Conservation (phyloP, 2,888 invertebrate species). For the Agonopterix heracliana region DNA sequence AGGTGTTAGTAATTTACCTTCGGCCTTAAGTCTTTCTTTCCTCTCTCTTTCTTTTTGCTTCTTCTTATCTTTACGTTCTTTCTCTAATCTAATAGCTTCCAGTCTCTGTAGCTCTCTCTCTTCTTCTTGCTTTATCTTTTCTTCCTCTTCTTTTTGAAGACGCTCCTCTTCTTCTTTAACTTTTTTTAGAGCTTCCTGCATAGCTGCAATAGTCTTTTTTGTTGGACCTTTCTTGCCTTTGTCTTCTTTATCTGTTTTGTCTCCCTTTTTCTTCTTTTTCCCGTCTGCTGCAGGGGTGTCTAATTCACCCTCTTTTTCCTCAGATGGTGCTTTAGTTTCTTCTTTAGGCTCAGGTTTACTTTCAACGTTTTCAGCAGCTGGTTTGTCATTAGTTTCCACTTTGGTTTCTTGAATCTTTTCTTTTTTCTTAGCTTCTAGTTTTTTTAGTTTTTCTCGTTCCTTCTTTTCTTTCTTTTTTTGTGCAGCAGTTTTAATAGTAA, state of each 20-base stretch:
- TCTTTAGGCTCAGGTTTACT: constrained; percentile 47
- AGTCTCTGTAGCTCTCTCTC: constrained; percentile 83
- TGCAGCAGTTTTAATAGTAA: constrained; percentile 86
- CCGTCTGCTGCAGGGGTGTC: constrained; percentile 51
- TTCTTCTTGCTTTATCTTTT: constrained; percentile 83
- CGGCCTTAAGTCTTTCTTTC: constrained; percentile 95
- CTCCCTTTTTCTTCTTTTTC: constrained; percentile 66
- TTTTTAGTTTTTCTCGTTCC: constrained; percentile 86
- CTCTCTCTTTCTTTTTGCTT: constrained; percentile 95
- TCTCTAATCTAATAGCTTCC: constrained; percentile 86
- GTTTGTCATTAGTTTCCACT: constrained; percentile 40
- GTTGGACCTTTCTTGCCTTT: constrained; percentile 83
- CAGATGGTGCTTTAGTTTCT: constrained; percentile 51
- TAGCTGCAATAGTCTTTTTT: constrained; percentile 90
- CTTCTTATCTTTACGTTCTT: constrained; percentile 90
- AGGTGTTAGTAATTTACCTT: constrained; percentile 94
- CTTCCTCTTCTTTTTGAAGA: constrained; percentile 84
- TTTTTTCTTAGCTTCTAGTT: constrained; percentile 80
- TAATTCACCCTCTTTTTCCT: constrained; percentile 54
- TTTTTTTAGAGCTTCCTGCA: constrained; percentile 94
- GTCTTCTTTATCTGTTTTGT: constrained; percentile 74
- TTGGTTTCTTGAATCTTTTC: constrained; percentile 52
- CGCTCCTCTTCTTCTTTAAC: constrained; percentile 93
- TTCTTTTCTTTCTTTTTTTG: constrained; percentile 95
- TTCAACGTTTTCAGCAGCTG: constrained; percentile 23